A percentile compares a stretch with the other conserved stretches of the same genome.
Conservation (phyloP, 2,797 vertebrate genomes). For the Delichon dasypus region DNA sequence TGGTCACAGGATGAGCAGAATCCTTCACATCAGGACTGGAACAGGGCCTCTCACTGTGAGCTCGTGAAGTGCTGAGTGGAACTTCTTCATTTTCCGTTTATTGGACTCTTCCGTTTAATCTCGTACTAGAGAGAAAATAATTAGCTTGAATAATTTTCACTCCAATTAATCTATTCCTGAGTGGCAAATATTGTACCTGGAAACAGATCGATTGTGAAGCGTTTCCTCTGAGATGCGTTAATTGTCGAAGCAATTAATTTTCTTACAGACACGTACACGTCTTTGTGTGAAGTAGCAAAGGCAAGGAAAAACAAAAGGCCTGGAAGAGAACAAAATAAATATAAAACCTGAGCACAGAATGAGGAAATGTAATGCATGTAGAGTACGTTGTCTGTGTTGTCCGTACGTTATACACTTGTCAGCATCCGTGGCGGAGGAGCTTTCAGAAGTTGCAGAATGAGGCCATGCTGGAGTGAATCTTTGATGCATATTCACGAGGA, state of each 20-base stretch:
- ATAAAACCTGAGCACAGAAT: background rate
- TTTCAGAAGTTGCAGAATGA: background rate
- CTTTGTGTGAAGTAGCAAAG: background rate
- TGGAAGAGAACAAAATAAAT: background rate
- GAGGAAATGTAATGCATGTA: background rate
- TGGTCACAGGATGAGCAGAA: background rate
- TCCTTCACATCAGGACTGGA: rapidly evolving
- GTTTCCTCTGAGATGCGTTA: constrained; percentile 66
- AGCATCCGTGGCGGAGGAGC: background rate
- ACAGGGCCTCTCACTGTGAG: background rate
- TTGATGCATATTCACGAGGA: constrained; percentile 28
- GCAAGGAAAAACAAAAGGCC: background rate
- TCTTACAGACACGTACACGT: constrained; percentile 19
- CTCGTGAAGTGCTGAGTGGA: background rate
- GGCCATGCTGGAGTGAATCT: background rate
- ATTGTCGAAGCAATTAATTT: constrained; percentile 70
- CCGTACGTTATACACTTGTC: background rate
- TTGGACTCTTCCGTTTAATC: background rate
- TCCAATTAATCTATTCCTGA: constrained; percentile 59
- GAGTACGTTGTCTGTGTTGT: background rate
- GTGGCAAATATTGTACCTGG: constrained; percentile 61
- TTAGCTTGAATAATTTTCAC: constrained; percentile 52
- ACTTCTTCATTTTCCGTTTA: background rate
- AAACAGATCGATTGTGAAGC: constrained; percentile 50
- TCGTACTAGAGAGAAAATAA: constrained; percentile 49